A percentile compares a stretch with the other conserved stretches of the same genome.
Evolutionary conservation across 1,140 invertebrate species (phyloP).

Genomic region (Panagrolaimus sp.): DNA sequence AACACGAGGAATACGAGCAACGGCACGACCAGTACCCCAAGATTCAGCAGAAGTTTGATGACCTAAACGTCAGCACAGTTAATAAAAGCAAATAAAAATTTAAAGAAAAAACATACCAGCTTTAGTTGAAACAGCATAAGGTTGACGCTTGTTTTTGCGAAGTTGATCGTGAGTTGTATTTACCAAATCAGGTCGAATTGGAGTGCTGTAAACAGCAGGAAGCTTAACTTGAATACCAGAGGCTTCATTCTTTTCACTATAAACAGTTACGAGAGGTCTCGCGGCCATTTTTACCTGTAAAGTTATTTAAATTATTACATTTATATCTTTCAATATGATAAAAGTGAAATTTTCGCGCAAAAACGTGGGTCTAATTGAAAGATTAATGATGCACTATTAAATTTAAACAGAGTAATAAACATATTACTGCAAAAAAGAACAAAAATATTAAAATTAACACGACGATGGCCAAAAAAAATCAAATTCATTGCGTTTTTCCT

Average conservation of each 20-base stretch:
- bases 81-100: constrained; percentile 11
- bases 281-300: constrained; percentile 63
- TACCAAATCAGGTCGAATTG: constrained; percentile 94
- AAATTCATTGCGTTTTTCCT: too few relatives aligned
- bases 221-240: constrained; percentile 73
- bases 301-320: not conserved
- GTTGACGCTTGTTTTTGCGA: constrained; percentile 88
- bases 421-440: too few relatives aligned
- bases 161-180: constrained; percentile 93
- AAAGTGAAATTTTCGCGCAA: too few relatives aligned
- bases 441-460: too few relatives aligned
- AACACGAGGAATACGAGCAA: constrained; percentile 99
- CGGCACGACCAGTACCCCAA: constrained; percentile 99
- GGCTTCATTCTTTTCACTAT: constrained; percentile 84
- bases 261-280: constrained; percentile 85
- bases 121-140: constrained; percentile 92
- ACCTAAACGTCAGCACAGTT: constrained; percentile 66
- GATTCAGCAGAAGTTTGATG: constrained; percentile 99
- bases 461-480: too few relatives aligned
- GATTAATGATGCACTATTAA: too few relatives aligned
- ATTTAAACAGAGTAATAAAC: too few relatives aligned
- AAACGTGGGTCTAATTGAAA: too few relatives aligned
- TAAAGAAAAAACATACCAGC: constrained; percentile 72
- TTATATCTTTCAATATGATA: too few relatives aligned
- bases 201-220: constrained; percentile 90